A percentile compares a stretch with the other conserved stretches of the same genome.
phyloP scores from a whole-genome alignment of 2,113 vertebrate genomes.

The Hemiscyllium ocellatum region DNA sequence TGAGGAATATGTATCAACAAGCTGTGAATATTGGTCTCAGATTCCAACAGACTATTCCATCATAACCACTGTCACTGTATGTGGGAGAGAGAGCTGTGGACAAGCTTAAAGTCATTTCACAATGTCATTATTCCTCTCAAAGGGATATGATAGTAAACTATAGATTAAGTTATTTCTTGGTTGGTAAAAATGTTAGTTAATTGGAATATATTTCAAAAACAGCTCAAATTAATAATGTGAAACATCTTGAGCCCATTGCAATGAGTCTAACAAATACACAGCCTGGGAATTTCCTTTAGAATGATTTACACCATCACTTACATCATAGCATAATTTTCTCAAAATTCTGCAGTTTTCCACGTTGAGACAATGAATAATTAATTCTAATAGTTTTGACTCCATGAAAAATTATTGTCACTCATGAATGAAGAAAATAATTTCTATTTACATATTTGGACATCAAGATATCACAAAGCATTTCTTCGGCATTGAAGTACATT shows the following conservation, averaged over 20 bases:
- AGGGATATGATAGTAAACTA: conserved; percentile 7
- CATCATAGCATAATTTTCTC: not conserved
- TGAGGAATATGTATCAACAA: not conserved
- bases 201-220: conserved; percentile 11
- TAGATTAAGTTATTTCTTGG: not conserved
- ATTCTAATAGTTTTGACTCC: not conserved
- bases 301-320: not conserved
- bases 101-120: not conserved
- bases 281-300: not conserved
- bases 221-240: conserved; percentile 3
- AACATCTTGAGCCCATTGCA: conserved; percentile 4
- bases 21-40: not conserved
- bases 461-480: not conserved
- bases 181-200: not conserved
- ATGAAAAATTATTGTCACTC: not conserved
- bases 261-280: not conserved
- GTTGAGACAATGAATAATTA: not conserved
- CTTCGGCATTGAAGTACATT: not conserved
- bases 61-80: not conserved
- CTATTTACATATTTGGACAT: not conserved
- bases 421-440: not conserved
- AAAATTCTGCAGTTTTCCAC: not conserved
- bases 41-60: not conserved
- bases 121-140: not conserved
- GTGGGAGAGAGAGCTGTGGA: not conserved